Percentiles rank a stretch among this genome's conserved stretches.
These are phyloP conservation scores for Calameuta pallipes DNA, from an alignment of 2,888 invertebrate genomes.

Conservation along the genomic window DNA sequence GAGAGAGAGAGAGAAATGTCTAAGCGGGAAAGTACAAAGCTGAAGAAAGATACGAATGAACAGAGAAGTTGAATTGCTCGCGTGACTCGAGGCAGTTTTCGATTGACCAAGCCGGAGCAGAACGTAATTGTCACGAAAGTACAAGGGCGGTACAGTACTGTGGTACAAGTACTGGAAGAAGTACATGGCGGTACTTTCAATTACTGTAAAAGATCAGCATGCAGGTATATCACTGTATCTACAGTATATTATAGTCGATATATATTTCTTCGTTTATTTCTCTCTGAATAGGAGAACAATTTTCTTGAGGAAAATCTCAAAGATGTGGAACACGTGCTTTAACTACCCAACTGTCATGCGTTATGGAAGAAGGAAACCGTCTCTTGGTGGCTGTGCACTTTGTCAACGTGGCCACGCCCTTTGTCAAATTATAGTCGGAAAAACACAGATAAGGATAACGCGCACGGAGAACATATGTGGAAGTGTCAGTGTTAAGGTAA, in stretches of 20 bases:
- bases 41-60: neutral
- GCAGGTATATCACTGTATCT: neutral
- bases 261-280: neutral
- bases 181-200: neutral
- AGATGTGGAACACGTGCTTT: slow-evolving; percentile 48
- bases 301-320: slow-evolving; percentile 7
- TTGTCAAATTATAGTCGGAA: slow-evolving; percentile 35
- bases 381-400: slow-evolving; percentile 38
- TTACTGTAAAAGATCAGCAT: neutral
- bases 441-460: slow-evolving; percentile 6
- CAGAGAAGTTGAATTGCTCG: neutral
- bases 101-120: neutral
- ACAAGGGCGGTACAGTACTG: neutral
- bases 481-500: slow-evolving; percentile 3
- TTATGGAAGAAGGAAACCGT: slow-evolving; percentile 36
- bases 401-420: slow-evolving; percentile 50
- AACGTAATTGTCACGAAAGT: neutral
- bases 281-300: neutral
- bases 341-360: slow-evolving; percentile 24
- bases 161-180: neutral
- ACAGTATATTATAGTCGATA: neutral
- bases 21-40: neutral
- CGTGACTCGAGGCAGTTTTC: neutral
- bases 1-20: neutral
- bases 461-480: neutral